Conservation (phyloP, 2,113 vertebrate genomes). For the Sapajus apella region DNA sequence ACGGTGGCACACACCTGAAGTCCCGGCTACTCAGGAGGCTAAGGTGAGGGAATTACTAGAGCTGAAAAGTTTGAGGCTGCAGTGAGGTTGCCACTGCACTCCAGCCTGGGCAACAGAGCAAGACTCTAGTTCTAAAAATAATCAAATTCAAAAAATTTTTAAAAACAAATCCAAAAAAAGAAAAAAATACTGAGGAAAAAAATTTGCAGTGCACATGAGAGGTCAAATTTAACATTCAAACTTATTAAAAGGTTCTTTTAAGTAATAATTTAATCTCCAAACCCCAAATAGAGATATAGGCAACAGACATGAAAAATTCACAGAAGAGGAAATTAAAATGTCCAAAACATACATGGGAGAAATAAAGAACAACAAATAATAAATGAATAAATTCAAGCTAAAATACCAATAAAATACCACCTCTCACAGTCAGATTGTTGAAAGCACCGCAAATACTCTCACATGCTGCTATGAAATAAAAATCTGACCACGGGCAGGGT, state of each 20-base stretch:
- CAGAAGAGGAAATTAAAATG: background rate
- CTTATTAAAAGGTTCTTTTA: background rate
- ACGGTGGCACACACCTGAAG: too few relatives aligned
- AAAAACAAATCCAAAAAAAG: background rate
- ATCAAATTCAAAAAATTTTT: background rate
- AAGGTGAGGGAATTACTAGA: too few relatives aligned
- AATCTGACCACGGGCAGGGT: background rate
- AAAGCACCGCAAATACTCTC: background rate
- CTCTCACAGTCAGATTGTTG: background rate
- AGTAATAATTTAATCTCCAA: background rate
- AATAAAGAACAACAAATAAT: too few relatives aligned
- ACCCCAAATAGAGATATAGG: background rate
- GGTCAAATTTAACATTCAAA: background rate
- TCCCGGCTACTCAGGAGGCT: too few relatives aligned
- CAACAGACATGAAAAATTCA: background rate
- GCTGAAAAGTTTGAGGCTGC: too few relatives aligned
- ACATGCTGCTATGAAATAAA: background rate
- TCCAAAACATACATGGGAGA: background rate
- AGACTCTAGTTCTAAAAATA: too few relatives aligned
- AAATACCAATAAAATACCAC: background rate
- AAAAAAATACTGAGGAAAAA: background rate
- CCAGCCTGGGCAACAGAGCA: too few relatives aligned
- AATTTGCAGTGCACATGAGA: background rate
- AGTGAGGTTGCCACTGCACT: too few relatives aligned
- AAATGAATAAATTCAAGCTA: too few relatives aligned